Base-by-base conservation (phyloP, 2,113 vertebrate genomes). In the Dasypus novemcinctus region DNA sequence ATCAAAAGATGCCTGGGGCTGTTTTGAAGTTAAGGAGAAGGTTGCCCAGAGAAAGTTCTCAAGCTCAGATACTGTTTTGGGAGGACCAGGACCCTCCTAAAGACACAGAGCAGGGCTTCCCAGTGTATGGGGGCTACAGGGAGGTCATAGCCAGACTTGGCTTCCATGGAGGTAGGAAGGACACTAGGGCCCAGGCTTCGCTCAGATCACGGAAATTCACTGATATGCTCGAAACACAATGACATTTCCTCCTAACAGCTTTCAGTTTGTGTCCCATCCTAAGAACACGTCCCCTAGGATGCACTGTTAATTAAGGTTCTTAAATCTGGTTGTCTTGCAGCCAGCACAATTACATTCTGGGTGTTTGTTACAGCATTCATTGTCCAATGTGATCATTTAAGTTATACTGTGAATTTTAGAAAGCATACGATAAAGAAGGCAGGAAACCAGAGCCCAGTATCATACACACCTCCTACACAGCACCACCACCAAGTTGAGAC, bases 351-450 rank as follows among this genome's bases (percentile, higher is more conserved):
- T 71, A 91, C 68, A 63, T 25, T 84, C 83, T 82, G 31, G 80
- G 54, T 80, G 27, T 81, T 25, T 80, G 79, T 64, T 88, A 59
- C 52, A 66, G 7, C 72, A 64, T 43, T 90, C 31, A n/a, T 93
- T 95, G 91, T 88, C 78, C 69, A 79, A 29, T 71, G 59, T 84
- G 20, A 80, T 74, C 54, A 41, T 52, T 78, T 76, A 92, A 81
- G 43, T 72, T 64, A 79, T 38, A 49, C 43, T 66, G 76, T 66
- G 69, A 87, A 49, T 80, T 94, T 81, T 75, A 38, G 46, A 88
- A 49, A 80, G 43, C 57, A 7, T 79, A 36, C 46, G 31, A 86
- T 33, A 93, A 89, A 91, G 25, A 64, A 90, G 85, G 68, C 54
- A 57, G 89, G 57, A 96, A 59, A 90, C 82, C 75, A 78, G 38